Evolutionary conservation across 2,113 vertebrate species (phyloP), one percentile per base, ranked within the genome.

Genomic region (Arothron firmamentum): DNA sequence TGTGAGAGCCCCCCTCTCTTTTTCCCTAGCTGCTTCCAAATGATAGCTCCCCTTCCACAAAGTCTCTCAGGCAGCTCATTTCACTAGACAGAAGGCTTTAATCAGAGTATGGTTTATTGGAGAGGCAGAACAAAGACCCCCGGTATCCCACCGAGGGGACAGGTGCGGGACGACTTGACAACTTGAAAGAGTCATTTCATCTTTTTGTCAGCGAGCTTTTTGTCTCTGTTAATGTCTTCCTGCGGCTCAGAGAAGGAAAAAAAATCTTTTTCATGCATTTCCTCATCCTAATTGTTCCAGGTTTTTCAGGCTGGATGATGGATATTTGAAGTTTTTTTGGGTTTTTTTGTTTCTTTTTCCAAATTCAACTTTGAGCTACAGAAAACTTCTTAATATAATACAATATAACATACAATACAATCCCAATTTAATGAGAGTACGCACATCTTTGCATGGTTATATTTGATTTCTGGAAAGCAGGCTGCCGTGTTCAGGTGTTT

Each of bases 111-210:
- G 53, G 50, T 63, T 72, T 70, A 62, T 63, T 0, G 49, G 67
- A 43, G 49, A 72, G 77, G 72, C 73, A 78, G 74, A 76, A 78
- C 42, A 84, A 72, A 72, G 72, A 65, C 57, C 41, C 47, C 16
- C 4, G 7, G 54, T 68, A 49, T 73, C 69, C 77, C 74, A 59
- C 53, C 28, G 77, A 77, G 64, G 49, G 18, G 75, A 65, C 74
- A 81, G 81, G 78, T 81, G 67, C 63, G 71, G 41, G 20, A 53
- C 72, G 68, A 17, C 76, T 66, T 70, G 47, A 75, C 59, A 46
- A 69, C 52, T 19, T 62, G n/a, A 66, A 62, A 65, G 46, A 15
- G 42, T 77, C 51, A 52, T 68, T 56, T 65, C 48, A 70, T 83
- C 59, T 56, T 52, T 73, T 72, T 65, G 41, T 60, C 60, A 68